phyloP scores from a whole-genome alignment of 1,140 invertebrate genomes.

The Schmidtea mediterranea region DNA sequence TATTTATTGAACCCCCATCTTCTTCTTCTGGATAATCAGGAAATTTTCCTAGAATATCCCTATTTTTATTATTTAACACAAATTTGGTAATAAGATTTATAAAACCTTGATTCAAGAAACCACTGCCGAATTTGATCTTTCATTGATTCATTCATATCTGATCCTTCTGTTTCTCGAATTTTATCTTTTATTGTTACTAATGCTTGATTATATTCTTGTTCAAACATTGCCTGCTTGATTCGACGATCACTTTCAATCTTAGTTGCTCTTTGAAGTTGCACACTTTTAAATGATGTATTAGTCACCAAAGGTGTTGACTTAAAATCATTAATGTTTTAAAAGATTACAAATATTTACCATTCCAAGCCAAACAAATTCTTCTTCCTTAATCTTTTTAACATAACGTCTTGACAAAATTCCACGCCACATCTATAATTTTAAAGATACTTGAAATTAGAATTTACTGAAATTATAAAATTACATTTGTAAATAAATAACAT shows the following conservation, averaged over 20 bases:
- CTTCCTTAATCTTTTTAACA: not conserved
- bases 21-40: slow-evolving; percentile 66
- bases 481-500: no score
- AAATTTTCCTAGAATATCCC: slow-evolving; percentile 45
- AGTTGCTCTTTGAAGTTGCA: slow-evolving; percentile 3
- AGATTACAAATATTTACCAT: slow-evolving; percentile 3
- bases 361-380: slow-evolving; percentile 8
- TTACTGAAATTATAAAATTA: not conserved
- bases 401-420: not conserved
- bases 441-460: not conserved
- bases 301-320: slow-evolving; percentile 11
- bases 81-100: not conserved
- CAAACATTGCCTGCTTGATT: slow-evolving; percentile 28
- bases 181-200: slow-evolving; percentile 26
- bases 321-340: not conserved
- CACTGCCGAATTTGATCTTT: slow-evolving; percentile 51
- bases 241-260: slow-evolving; percentile 19
- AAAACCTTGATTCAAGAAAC: slow-evolving; percentile 34
- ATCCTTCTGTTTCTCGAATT: slow-evolving; percentile 26
- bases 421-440: slow-evolving; percentile 5
- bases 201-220: slow-evolving; percentile 35
- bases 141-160: slow-evolving; percentile 41
- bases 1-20: slow-evolving; percentile 49
- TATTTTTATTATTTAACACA: slow-evolving; percentile 10
- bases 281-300: slow-evolving; percentile 10